Base-by-base conservation (phyloP, 2,113 vertebrate species). In the Hemicordylus capensis region DNA sequence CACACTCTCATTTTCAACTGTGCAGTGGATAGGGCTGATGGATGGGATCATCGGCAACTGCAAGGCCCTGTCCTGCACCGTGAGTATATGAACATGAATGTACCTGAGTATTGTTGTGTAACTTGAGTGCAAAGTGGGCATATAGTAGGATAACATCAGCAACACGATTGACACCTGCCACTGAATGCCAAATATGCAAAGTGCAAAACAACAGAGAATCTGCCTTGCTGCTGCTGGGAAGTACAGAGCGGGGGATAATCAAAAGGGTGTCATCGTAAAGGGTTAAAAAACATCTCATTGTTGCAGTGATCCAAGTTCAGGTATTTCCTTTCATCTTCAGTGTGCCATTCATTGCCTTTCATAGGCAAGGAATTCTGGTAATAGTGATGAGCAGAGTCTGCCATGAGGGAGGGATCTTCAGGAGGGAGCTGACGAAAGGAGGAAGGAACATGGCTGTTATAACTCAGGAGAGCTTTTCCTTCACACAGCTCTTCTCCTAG, bases 141-240 rank as follows among this genome's bases (percentile, higher is more conserved):
- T 80, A 54, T 37, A 87, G 80, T 20, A 28, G 59, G 63, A 48
- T 78, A 83, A 69, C 75, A 80, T 7, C 24, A 80, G 66, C 76
- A 76, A 42, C 54, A 15, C 26, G 11, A 58, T 77, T 77, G 20
- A 1, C 31, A 79, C 58, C 83, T 63, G 0, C 3, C 19, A 0
- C 0, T 0, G 2, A 17, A 42, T 10, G 72, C 61, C 66, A 31
- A 19, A 51, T 0, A 1, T 15, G 39, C 0, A 0, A 0, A 0
- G 26, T 74, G 42, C 24, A 51, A 3, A 70, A 14, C 14, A 11
- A 28, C 4, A 31, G 17, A 83, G 31, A 83, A 88, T 0, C 9
- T 20, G 22, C 26, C 17, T 28, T 6, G 0, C 12, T 76, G 0
- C 12, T 76, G 58, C n/a, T 79, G n/a, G 46, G 74, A 63, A 6